A percentile compares a stretch with the other conserved stretches of the same genome.
These are phyloP conservation scores for Bursaphelenchus mucronatus DNA, from an alignment of 1,140 invertebrate species.

Conservation along the genomic window DNA sequence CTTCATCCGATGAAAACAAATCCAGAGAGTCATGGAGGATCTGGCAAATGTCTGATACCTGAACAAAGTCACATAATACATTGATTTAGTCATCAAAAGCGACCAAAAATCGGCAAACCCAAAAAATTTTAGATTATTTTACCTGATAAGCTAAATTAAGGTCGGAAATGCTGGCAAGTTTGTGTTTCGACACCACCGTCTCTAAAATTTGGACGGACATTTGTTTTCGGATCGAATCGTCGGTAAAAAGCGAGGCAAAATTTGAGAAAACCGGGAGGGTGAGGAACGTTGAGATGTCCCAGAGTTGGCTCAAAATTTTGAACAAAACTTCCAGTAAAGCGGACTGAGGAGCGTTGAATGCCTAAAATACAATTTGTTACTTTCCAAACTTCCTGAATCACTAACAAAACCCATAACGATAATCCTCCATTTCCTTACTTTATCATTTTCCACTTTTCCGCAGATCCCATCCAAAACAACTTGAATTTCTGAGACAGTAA, in stretches of 20 bases:
- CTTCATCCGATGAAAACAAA: slow-evolving; percentile 23
- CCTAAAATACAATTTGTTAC: too few species aligned
- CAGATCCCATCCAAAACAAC: slow-evolving; percentile 36
- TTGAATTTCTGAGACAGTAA: slow-evolving; percentile 34
- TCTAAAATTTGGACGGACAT: slow-evolving; percentile 20
- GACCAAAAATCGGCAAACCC: too few species aligned
- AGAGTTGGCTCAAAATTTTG: slow-evolving; percentile 24
- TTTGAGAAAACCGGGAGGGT: slow-evolving; percentile 34
- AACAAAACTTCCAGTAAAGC: slow-evolving; percentile 26
- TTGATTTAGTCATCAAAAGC: too few species aligned
- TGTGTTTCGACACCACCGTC: slow-evolving; percentile 29
- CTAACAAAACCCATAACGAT: too few species aligned
- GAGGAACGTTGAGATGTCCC: slow-evolving; percentile 22
- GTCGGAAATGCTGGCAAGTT: slow-evolving; percentile 23
- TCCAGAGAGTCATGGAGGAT: slow-evolving; percentile 33
- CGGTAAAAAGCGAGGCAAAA: slow-evolving; percentile 34
- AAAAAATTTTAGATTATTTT: slow-evolving; percentile 3
- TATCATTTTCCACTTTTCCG: not conserved
- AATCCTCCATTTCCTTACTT: not conserved
- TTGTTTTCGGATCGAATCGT: slow-evolving; percentile 25
- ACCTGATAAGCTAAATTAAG: slow-evolving; percentile 40
- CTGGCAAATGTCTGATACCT: slow-evolving; percentile 46
- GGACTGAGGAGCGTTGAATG: too few species aligned
- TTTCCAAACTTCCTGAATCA: too few species aligned
- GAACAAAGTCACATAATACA: not conserved